These are phyloP conservation scores for Penelope pileata DNA, from an alignment of 2,113 vertebrate species.

Conservation along the genomic window DNA sequence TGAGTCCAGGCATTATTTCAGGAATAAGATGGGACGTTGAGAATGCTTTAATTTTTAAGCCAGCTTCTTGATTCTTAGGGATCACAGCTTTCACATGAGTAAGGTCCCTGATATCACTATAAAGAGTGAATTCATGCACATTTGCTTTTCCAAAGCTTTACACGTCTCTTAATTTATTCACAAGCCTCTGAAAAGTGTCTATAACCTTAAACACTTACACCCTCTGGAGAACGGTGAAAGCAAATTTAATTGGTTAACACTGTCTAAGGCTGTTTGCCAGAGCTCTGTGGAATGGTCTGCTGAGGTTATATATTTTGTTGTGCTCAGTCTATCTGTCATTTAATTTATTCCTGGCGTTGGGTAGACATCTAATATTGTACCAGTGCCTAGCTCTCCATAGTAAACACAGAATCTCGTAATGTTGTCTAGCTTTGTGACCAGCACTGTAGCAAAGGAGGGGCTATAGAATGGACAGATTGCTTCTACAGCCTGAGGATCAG, in stretches of 20 bases:
- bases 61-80: neutral
- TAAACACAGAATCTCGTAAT: neutral
- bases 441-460: accelerated
- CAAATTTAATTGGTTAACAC: neutral
- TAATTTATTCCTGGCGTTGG: conserved; percentile 26
- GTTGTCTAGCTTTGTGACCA: neutral
- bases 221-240: neutral
- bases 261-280: neutral
- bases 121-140: neutral
- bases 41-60: neutral
- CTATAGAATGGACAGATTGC: neutral
- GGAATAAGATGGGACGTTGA: neutral
- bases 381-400: neutral
- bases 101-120: neutral
- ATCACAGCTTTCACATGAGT: neutral
- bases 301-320: neutral
- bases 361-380: neutral
- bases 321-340: neutral
- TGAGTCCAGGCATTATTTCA: neutral
- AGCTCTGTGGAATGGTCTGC: neutral
- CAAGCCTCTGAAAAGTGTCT: neutral
- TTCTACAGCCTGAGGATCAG: neutral
- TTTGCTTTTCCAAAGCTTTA: conserved; percentile 27
- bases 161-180: conserved; percentile 33
- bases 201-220: conserved; percentile 7